A percentile compares a stretch with the other conserved stretches of the same genome.
Conservation (phyloP, 2,113 vertebrate species). For the Gorilla gorilla region DNA sequence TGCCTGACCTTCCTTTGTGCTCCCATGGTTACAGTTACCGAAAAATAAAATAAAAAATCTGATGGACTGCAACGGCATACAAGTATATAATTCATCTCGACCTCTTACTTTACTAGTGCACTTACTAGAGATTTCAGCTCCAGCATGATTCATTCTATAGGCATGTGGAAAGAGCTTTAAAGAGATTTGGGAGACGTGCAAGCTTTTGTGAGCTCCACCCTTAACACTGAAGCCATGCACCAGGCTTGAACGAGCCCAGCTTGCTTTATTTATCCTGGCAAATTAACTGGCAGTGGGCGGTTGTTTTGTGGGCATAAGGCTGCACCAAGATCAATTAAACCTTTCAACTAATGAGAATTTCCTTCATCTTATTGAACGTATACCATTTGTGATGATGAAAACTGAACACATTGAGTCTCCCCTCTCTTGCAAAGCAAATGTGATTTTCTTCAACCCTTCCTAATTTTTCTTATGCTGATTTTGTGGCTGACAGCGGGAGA, state of each 20-base stretch:
- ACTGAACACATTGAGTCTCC: no score
- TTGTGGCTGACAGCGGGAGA: rapidly evolving
- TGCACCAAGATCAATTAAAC: rapidly evolving
- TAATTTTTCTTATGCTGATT: not conserved
- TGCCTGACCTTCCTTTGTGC: not conserved
- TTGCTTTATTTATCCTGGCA: not conserved
- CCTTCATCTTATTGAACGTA: not conserved
- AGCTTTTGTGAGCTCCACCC: not conserved
- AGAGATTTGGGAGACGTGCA: not conserved
- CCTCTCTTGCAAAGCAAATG: not conserved
- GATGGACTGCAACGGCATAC: not conserved
- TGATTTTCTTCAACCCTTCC: not conserved
- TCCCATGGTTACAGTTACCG: not conserved
- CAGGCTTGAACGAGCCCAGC: not conserved
- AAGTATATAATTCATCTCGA: not conserved
- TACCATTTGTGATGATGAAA: rapidly evolving
- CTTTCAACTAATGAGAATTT: not conserved
- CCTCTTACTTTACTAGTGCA: not conserved
- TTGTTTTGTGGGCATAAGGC: not conserved
- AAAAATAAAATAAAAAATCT: not conserved
- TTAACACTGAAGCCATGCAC: not conserved
- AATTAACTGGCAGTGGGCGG: rapidly evolving
- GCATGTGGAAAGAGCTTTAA: not conserved
- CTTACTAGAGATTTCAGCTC: not conserved
- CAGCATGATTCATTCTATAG: not conserved